Base-by-base conservation (phyloP, 2,888 invertebrate genomes). In the Melieria picta region DNA sequence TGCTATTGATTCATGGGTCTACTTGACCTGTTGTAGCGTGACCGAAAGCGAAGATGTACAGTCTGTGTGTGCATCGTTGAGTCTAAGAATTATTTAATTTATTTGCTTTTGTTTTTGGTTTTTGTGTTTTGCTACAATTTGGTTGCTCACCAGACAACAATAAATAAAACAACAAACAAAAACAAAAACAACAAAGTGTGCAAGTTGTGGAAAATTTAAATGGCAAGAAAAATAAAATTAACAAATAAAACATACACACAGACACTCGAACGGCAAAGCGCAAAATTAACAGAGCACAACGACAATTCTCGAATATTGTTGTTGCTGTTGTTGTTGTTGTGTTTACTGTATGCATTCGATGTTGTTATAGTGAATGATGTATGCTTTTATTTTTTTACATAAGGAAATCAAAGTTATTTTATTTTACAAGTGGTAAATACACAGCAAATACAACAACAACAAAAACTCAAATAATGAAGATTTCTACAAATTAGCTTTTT, bases 231-330 rank as follows among this genome's bases (percentile, higher is more conserved):
- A 66, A 78, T 71, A 76, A 76, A 75, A 76, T 79, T 75, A 80
- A 62, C 60, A 67, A 65, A 16, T 16, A 65, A 42, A 43, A 16
- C 13, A 66, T 30, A 30, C 30, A 30, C 30, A 11, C 6, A 46
- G 6, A 42, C 42, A 50, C n/a, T 9, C 9, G n/a, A 71, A 9
- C 4, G 62, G 62, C 48, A 48, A 61, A 50, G 42, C 11, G 43
- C 61, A 78, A 80, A 82, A 69, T 77, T 80, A 82, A 81, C 82
- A 82, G 82, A 82, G 82, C 82, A 80, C 79, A 82, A 82, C 83
- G 76, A 76, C 79, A 80, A 73, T 73, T 69, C 68, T 65, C 60
- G 67, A 57, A 45, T 61, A 66, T 65, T 50, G 46, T 71, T n/a
- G 61, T 58, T 55, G 52, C 62, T 72, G 52, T 73, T 67, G 13